Conservation (phyloP, 2,888 invertebrate species). For the Lampropteryx suffumata region DNA sequence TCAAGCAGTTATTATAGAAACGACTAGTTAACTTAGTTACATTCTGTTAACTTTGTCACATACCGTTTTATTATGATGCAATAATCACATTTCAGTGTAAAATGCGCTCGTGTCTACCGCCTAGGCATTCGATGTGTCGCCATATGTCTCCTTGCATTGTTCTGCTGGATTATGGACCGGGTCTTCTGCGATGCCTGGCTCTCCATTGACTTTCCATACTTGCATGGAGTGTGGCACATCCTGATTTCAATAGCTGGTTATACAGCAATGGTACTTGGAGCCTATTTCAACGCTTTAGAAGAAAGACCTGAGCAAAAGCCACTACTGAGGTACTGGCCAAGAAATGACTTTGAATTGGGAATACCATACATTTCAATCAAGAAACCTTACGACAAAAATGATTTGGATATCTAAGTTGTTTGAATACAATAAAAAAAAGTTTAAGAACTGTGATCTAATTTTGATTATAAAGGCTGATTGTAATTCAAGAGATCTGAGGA, state of each 20-base stretch:
- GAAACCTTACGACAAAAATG: slow-evolving; percentile 78
- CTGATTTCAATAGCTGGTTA: slow-evolving; percentile 91
- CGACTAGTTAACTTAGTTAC: no score
- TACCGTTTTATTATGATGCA: slow-evolving; percentile 20
- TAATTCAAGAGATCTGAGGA: slow-evolving; percentile 22
- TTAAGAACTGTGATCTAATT: slow-evolving; percentile 18
- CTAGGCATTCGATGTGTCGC: slow-evolving; percentile 87
- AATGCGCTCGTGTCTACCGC: slow-evolving; percentile 86
- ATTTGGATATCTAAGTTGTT: slow-evolving; percentile 68
- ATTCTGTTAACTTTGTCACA: no score
- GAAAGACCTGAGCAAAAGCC: slow-evolving; percentile 88
- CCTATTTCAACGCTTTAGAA: slow-evolving; percentile 89
- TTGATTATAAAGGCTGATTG: slow-evolving; percentile 31
- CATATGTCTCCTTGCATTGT: slow-evolving; percentile 87
- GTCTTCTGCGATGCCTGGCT: slow-evolving; percentile 91
- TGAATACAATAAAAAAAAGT: neutral
- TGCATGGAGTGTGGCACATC: slow-evolving; percentile 93
- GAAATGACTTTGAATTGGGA: slow-evolving; percentile 89
- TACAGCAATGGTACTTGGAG: slow-evolving; percentile 89
- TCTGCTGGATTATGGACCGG: slow-evolving; percentile 91
- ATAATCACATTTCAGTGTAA: slow-evolving; percentile 66
- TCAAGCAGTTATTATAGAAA: no score
- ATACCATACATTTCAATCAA: slow-evolving; percentile 88
- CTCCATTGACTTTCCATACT: slow-evolving; percentile 89
- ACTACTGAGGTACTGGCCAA: slow-evolving; percentile 89